Evolutionary conservation across 2,797 vertebrate genomes (phyloP), one percentile per base, ranked within the genome.

Genomic region (Xenentodon cancila): DNA sequence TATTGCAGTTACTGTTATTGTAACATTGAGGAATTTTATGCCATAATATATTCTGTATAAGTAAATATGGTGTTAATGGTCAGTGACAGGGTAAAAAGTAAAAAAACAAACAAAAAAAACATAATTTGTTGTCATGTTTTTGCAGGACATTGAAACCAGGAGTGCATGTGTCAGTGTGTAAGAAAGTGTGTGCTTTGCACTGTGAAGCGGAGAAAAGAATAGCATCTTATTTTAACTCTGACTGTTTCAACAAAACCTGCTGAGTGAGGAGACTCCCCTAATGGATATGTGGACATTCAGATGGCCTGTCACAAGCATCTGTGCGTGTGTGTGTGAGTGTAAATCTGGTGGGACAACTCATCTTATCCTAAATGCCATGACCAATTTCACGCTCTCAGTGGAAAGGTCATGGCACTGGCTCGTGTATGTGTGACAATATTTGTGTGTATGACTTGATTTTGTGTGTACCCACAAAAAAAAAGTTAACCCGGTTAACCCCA

Each of bases 311-410:
- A 87, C 71, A 68, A 77, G 60, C 69, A 71, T 79, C 45, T 74
- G 65, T 77, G 61, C 64, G 18, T 62, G 49, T 63, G 7, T 71
- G 77, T 37, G 68, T 64, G 47, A 53, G 69, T 73, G 70, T 72
- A 88, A 82, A 88, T 86, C 86, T 88, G 78, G 67, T 55, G 80
- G 84, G 85, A 80, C 60, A 89, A 84, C 86, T 84, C 88, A 89
- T 88, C 85, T 80, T 89, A 85, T 88, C 84, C 79, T 84, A 90
- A 92, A 92, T 85, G 87, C 90, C 89, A 89, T 80, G 91, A 90
- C 85, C 91, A 92, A 93, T 93, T 93, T 94, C 92, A 93, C 85
- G 90, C 89, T 92, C 86, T 88, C 78, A 79, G 85, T 86, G 87
- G 84, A 93, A 92, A 93, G 90, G 91, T 91, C 73, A 64, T 85